Evolutionary conservation across 2,888 invertebrate species (phyloP).

Genomic region (Drosophila longiperda): DNA sequence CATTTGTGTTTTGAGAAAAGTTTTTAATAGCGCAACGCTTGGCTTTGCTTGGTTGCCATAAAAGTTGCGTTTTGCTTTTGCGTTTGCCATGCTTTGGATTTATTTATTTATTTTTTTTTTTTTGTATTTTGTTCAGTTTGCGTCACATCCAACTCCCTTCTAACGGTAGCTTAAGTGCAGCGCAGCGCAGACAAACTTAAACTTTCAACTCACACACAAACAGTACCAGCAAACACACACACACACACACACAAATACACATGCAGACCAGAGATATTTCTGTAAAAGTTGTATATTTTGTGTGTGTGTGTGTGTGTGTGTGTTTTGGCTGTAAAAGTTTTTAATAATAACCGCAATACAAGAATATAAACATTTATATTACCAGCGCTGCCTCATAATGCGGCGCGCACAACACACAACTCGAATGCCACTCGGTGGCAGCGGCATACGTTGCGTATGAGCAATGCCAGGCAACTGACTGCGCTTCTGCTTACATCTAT

Average conservation of each 20-base stretch:
- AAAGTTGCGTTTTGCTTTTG: constrained; percentile 36
- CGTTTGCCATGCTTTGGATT: constrained; percentile 19
- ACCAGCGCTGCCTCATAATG: constrained; percentile 74
- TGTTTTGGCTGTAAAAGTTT: constrained; percentile 72
- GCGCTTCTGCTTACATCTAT: not conserved
- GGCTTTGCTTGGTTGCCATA: constrained; percentile 68
- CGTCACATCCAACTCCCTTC: not conserved
- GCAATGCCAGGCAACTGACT: constrained; percentile 48
- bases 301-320: constrained; percentile 25
- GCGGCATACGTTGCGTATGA: constrained; percentile 63
- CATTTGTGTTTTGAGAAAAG: constrained; percentile 47
- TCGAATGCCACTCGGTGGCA: constrained; percentile 24
- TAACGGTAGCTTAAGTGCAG: constrained; percentile 66
- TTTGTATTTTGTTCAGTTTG: constrained; percentile 23
- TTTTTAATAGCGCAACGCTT: constrained; percentile 74
- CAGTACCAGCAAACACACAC: not conserved
- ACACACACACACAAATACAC: constrained; percentile 19
- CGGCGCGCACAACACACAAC: constrained; percentile 42
- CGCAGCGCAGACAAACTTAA: constrained; percentile 73
- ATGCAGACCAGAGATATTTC: constrained; percentile 63
- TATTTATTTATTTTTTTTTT: too few species aligned
- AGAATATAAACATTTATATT: constrained; percentile 81
- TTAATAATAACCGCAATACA: constrained; percentile 81
- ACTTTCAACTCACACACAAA: constrained; percentile 34
- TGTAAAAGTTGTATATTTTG: constrained; percentile 69